Evolutionary conservation across 2,797 vertebrate genomes (phyloP).

Genomic region (Xiphorhynchus erythropygius): DNA sequence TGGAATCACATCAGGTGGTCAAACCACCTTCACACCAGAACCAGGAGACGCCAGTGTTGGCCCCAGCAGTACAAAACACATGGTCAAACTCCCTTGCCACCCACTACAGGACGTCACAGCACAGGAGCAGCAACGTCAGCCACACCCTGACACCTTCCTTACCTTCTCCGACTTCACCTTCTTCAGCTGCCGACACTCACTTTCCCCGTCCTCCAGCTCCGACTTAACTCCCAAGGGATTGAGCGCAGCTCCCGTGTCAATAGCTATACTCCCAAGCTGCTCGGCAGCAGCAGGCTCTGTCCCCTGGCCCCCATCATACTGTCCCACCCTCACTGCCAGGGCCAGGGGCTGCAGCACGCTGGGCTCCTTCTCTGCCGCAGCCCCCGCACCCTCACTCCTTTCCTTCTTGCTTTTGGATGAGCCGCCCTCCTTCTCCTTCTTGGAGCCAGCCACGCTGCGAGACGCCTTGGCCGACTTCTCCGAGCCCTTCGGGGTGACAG

Average conservation of each 20-base stretch:
- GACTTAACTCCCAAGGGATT: slow-evolving; percentile 91
- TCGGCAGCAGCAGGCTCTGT: slow-evolving; percentile 86
- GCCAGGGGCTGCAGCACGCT: slow-evolving; percentile 86
- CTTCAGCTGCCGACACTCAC: slow-evolving; percentile 91
- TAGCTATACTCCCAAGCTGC: slow-evolving; percentile 94
- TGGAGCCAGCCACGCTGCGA: slow-evolving; percentile 87
- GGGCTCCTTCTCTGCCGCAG: slow-evolving; percentile 87
- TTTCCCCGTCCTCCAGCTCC: slow-evolving; percentile 92
- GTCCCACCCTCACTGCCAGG: slow-evolving; percentile 84
- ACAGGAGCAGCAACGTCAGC: accelerated
- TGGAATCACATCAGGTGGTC: accelerated
- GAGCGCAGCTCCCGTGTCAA: slow-evolving; percentile 92
- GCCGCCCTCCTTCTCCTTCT: slow-evolving; percentile 93
- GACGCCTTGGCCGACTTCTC: slow-evolving; percentile 92
- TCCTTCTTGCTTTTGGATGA: slow-evolving; percentile 97
- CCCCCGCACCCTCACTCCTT: slow-evolving; percentile 86
- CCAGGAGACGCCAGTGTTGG: neutral
- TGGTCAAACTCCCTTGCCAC: accelerated
- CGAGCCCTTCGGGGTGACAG: slow-evolving; percentile 85
- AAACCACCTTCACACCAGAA: accelerated
- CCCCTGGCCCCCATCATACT: slow-evolving; percentile 88
- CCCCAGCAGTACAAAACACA: neutral
- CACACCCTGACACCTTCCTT: slow-evolving; percentile 52
- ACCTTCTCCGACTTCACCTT: slow-evolving; percentile 99
- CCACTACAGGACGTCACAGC: accelerated